Evolutionary conservation across 2,888 invertebrate genomes (phyloP).

Genomic region (Melanargia galathea): DNA sequence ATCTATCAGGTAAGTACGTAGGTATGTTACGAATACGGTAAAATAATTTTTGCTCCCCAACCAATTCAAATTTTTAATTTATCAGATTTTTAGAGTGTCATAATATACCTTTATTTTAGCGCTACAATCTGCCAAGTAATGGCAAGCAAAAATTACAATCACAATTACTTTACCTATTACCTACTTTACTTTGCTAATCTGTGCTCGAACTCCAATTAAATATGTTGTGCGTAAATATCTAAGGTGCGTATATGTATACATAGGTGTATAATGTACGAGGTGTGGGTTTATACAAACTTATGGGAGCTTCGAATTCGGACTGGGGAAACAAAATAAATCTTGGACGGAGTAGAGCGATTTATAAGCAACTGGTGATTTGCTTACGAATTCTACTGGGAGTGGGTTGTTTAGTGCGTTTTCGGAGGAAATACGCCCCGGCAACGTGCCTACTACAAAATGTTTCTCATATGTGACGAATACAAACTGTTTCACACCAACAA

Average conservation of each 20-base stretch:
- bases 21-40: too few relatives aligned
- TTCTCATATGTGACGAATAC: conserved; percentile 16
- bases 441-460: conserved; percentile 16
- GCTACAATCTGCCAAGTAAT: too few relatives aligned
- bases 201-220: too few relatives aligned
- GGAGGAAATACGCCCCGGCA: conserved; percentile 49
- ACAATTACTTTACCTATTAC: too few relatives aligned
- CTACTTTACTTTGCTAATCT: too few relatives aligned
- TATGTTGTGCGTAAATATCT: conserved; percentile 22
- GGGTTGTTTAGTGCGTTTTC: conserved; percentile 55
- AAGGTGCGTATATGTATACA: conserved; percentile 48
- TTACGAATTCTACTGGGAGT: conserved; percentile 64
- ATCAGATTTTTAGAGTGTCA: too few relatives aligned
- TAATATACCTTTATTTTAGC: too few relatives aligned
- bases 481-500: conserved; percentile 9
- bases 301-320: conserved; percentile 46
- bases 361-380: conserved; percentile 74
- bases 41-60: too few relatives aligned
- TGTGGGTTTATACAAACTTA: conserved; percentile 61
- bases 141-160: too few relatives aligned
- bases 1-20: too few relatives aligned
- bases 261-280: conserved; percentile 67
- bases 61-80: too few relatives aligned
- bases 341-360: conserved; percentile 64
- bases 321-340: conserved; percentile 64